Evolutionary conservation across 2,888 invertebrate genomes (phyloP), one percentile per base, ranked within the genome.

Genomic region (Ernsta delagoae): DNA sequence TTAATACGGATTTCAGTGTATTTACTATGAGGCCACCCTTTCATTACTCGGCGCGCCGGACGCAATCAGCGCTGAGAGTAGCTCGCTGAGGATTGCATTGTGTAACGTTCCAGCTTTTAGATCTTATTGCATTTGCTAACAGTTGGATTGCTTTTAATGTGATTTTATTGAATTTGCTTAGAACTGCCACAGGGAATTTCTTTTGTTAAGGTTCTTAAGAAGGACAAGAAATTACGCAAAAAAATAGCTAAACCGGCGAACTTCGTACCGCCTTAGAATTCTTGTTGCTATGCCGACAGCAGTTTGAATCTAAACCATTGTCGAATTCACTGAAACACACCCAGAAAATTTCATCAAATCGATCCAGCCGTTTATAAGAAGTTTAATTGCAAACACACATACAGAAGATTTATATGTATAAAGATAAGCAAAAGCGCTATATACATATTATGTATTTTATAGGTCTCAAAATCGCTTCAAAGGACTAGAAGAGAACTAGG

Each of bases 1-100:
- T n/a, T n/a, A n/a, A n/a, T n/a, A n/a, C n/a, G n/a, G n/a, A n/a
- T n/a, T n/a, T n/a, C 5, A 48, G 48, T 12, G 6, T 48, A 6
- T 48, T 48, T 24, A 53, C 31, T 0, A 24, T 8, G 31, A 56
- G 16, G 56, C 11, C 5, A 34, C 24, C 16, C 6, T 59, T 59
- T 43, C 59, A 59, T 59, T 59, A 59, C 8, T 11, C 43, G 24
- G 16, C n/a, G 43, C 45, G 43, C 59, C 59, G 59, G 59, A 43
- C 59, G 24, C 31, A 59, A 59, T 59, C 59, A 59, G 43, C 2
- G 16, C 43, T 31, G 59, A 59, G 43, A 45, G 41, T 12, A 48
- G 48, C 12, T 5, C 39, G n/a, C 59, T 56, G 59, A 41, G 41
- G 41, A 59, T 59, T 59, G 39, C 12, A 12, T 59, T 39, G 39